phyloP scores from a whole-genome alignment of 2,888 invertebrate genomes.

The Erannis defoliaria region DNA sequence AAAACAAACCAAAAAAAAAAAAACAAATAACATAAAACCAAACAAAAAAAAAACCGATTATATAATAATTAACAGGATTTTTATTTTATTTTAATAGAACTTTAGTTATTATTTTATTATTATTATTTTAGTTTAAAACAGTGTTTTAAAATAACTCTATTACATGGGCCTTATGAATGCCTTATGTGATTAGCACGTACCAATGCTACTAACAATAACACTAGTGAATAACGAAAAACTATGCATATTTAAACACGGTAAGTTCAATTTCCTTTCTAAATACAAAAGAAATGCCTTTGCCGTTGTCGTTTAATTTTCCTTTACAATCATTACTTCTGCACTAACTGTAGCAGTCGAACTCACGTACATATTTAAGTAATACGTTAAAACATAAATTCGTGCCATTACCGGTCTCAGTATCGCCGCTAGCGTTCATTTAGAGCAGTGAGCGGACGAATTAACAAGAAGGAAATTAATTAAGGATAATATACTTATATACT shows the following conservation, averaged over 20 bases:
- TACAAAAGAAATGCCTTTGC: constrained; percentile 4
- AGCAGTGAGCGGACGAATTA: constrained; percentile 35
- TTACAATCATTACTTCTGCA: constrained; percentile 9
- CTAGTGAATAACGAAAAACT: neutral
- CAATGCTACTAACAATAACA: neutral
- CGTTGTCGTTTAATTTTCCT: constrained; percentile 5
- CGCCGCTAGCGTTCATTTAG: constrained; percentile 18
- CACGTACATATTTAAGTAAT: neutral
- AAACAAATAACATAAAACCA: too few relatives aligned
- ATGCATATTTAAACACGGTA: constrained; percentile 6
- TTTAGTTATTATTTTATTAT: too few relatives aligned
- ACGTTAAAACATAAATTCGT: constrained; percentile 20
- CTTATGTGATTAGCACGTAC: too few relatives aligned
- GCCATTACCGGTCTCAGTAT: constrained; percentile 19
- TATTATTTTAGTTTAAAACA: too few relatives aligned
- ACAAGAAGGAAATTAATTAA: constrained; percentile 42
- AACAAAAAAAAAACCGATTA: too few relatives aligned
- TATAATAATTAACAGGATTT: too few relatives aligned
- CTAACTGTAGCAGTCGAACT: neutral
- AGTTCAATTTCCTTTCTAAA: constrained; percentile 4
- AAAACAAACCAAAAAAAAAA: too few relatives aligned
- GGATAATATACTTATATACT: constrained; percentile 31
- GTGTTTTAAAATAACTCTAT: too few relatives aligned
- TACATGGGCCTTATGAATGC: too few relatives aligned
- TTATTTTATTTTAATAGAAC: too few relatives aligned